Conservation (phyloP, 1,140 invertebrate genomes). For the Ips typographus region DNA sequence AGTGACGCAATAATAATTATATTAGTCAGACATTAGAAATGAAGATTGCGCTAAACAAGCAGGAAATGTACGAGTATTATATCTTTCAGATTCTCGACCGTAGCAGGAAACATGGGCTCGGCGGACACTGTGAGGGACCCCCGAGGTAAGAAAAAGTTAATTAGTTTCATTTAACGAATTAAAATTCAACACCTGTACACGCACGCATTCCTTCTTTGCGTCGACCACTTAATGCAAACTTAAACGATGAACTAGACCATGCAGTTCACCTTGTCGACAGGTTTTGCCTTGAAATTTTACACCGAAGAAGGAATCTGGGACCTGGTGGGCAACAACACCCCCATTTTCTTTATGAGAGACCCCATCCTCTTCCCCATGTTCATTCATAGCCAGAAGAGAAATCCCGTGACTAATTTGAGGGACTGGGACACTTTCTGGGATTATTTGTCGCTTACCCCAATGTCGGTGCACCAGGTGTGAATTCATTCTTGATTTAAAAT, state of each 20-base stretch:
- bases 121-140: constrained; percentile 82
- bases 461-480: constrained; percentile 75
- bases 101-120: constrained; percentile 61
- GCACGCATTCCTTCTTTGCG: no score
- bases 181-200: no score
- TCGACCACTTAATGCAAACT: no score
- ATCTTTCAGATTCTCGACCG: constrained; percentile 36
- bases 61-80: no score
- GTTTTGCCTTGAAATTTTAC: constrained; percentile 91
- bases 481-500: background rate
- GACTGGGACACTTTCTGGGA: constrained; percentile 91
- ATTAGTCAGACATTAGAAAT: background rate
- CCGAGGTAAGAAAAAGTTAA: constrained; percentile 55
- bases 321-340: constrained; percentile 88
- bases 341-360: constrained; percentile 91
- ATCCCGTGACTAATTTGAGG: constrained; percentile 84
- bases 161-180: no score
- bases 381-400: constrained; percentile 85
- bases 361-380: constrained; percentile 82
- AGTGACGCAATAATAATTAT: background rate
- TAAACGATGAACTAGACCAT: no score
- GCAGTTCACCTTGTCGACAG: constrained; percentile 11
- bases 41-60: background rate
- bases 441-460: constrained; percentile 80
- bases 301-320: constrained; percentile 93